Evolutionary conservation across 2,113 vertebrate species (phyloP), one percentile per base, ranked within the genome.

Genomic region (Heterotilapia buettikoferi): DNA sequence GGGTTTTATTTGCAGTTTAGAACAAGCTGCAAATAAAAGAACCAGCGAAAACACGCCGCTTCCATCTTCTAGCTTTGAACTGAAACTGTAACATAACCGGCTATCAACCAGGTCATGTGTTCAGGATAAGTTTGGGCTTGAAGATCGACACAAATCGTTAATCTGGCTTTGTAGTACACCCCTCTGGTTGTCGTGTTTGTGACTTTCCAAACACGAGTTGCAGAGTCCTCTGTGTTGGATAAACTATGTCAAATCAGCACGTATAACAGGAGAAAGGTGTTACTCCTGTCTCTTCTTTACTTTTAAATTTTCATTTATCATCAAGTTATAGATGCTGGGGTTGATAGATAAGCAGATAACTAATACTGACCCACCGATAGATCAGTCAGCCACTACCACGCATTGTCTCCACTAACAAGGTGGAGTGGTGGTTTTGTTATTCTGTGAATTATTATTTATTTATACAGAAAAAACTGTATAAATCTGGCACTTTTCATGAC

Each of bases 91-190:
- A 66, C 33, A 38, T 1, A 38, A 38, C 61, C 18, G 9, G 61
- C 10, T 38, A 0, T 66, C 10, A 66, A 66, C 6, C 31, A 66
- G 31, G 18, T n/a, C 18, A 5, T 12, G 61, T 36, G 18, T 66
- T 66, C 18, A 66, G 31, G 18, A 0, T 38, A 36, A 0, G 61
- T 66, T 66, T 10, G 31, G 31, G 29, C 31, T 66, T 66, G n/a
- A 66, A 66, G 0, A n/a, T n/a, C 2, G 1, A 66, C 61, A 66
- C 18, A 66, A 38, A 36, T 63, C 2, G 0, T n/a, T n/a, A 36
- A 33, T 36, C 61, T 36, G 61, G 61, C 61, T 66, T 66, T 0
- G 10, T 38, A 21, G 33, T 21, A 5, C 61, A 13, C 6, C 61
- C 19, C 33, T 66, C 2, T 71, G n/a, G 5, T 43, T 71, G 36